Conservation (phyloP, 2,113 vertebrate species). For the Sitta europaea region DNA sequence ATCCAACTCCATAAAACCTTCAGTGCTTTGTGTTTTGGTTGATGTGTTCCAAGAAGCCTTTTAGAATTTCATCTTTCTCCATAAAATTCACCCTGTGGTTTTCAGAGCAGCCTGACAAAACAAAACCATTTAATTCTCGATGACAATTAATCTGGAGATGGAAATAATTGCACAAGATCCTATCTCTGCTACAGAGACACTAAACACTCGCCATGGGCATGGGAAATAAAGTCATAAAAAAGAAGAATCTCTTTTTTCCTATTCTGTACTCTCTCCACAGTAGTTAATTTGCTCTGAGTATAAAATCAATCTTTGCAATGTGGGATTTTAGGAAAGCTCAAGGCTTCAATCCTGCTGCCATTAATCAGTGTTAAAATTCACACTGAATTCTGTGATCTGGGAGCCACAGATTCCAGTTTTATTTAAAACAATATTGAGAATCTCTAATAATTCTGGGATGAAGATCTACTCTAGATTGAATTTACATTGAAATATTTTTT, state of each 20-base stretch:
- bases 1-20: neutral
- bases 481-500: neutral
- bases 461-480: neutral
- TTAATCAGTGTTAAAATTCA: neutral
- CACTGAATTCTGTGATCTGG: neutral
- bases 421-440: neutral
- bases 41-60: neutral
- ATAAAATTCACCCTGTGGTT: neutral
- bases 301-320: neutral
- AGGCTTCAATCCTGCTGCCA: neutral
- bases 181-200: neutral
- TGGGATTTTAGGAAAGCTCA: neutral
- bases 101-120: neutral
- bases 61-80: neutral
- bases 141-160: neutral
- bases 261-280: neutral
- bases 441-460: neutral
- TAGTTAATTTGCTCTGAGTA: conserved; percentile 3
- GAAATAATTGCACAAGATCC: neutral
- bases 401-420: neutral
- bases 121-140: neutral
- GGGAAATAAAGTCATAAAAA: neutral
- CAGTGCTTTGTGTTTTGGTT: neutral
- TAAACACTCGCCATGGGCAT: neutral
- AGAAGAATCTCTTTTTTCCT: neutral